Conservation (phyloP, 2,113 vertebrate genomes). For the Microcebus griseorufus region DNA sequence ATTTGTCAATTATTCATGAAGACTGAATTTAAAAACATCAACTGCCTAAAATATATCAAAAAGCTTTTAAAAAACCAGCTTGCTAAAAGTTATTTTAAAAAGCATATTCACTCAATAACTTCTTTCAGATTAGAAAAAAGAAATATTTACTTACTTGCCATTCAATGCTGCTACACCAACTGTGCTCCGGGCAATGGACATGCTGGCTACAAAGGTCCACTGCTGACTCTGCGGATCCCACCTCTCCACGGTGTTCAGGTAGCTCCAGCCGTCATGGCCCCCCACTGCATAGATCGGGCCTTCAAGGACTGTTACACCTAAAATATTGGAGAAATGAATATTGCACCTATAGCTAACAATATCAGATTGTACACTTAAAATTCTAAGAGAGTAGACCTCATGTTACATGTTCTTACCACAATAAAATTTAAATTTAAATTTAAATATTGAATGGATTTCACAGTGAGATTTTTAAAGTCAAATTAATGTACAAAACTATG, state of each 20-base stretch:
- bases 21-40: background rate
- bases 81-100: background rate
- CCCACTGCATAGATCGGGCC: constrained; percentile 90
- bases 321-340: constrained; percentile 55
- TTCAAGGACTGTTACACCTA: constrained; percentile 89
- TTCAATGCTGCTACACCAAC: constrained; percentile 89
- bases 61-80: background rate
- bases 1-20: background rate
- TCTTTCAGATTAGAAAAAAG: background rate
- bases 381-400: background rate
- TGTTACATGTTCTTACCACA: background rate
- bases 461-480: background rate
- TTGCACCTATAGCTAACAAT: background rate
- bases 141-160: constrained; percentile 88
- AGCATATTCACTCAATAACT: background rate
- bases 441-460: background rate
- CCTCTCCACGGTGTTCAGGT: constrained; percentile 89
- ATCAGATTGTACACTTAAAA: background rate
- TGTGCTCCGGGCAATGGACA: constrained; percentile 89
- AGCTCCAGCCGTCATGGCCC: constrained; percentile 90
- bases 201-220: constrained; percentile 90
- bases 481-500: background rate
- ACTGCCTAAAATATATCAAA: background rate
- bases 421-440: background rate
- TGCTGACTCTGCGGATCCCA: constrained; percentile 90